These are phyloP conservation scores for Pseudoatta argentina DNA, from an alignment of 1,140 invertebrate species.

Conservation along the genomic window DNA sequence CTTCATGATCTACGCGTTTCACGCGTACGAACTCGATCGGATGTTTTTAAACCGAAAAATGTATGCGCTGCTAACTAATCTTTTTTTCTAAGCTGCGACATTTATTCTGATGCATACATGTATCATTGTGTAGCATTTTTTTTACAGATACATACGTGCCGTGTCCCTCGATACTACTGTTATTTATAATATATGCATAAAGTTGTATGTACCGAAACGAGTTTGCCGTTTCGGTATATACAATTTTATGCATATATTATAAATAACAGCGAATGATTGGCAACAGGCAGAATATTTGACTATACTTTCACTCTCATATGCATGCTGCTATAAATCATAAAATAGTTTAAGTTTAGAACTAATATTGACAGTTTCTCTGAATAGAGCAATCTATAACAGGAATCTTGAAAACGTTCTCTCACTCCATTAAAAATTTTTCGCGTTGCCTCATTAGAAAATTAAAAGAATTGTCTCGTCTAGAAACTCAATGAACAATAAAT, in stretches of 20 bases:
- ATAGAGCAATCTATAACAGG: background rate
- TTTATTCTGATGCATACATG: conserved; percentile 21
- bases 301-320: background rate
- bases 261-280: conserved; percentile 24
- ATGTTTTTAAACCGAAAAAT: conserved; percentile 17
- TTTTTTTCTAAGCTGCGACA: background rate
- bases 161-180: background rate
- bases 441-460: conserved; percentile 20
- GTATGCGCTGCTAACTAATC: background rate
- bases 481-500: conserved; percentile 46
- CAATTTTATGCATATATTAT: background rate
- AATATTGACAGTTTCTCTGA: conserved; percentile 14
- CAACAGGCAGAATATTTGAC: conserved; percentile 8
- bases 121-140: conserved; percentile 20
- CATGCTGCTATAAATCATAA: background rate
- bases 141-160: background rate
- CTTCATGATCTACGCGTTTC: conserved; percentile 9
- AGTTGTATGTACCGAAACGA: background rate
- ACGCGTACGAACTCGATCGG: background rate
- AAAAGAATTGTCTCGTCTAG: conserved; percentile 14
- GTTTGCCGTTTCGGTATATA: background rate
- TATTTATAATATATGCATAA: conserved; percentile 5
- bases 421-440: conserved; percentile 28
- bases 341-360: conserved; percentile 20
- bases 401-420: conserved; percentile 19